These are phyloP conservation scores for Cephalopholis sonnerati DNA, from an alignment of 2,113 vertebrate species.

Conservation along the genomic window DNA sequence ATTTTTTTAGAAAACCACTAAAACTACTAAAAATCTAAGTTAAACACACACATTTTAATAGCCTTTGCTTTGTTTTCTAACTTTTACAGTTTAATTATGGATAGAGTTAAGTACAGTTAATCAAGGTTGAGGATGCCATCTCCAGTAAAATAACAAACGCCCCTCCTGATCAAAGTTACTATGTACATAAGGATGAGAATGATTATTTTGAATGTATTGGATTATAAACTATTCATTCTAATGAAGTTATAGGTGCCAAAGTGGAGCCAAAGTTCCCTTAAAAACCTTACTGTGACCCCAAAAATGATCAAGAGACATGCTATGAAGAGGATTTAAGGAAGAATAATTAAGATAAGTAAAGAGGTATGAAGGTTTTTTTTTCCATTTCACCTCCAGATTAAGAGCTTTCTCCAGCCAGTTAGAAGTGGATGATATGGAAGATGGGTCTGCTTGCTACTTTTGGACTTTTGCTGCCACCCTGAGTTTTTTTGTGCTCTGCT, in stretches of 20 bases:
- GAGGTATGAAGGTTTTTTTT: background rate
- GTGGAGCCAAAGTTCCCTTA: background rate
- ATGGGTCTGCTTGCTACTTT: background rate
- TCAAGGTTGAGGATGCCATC: too few relatives aligned
- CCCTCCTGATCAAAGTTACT: too few relatives aligned
- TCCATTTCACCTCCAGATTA: background rate
- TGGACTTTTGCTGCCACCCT: conserved; percentile 29
- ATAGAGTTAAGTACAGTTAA: too few relatives aligned
- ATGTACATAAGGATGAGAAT: background rate
- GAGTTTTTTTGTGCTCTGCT: conserved; percentile 26
- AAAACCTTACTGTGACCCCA: background rate
- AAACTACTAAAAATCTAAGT: too few relatives aligned
- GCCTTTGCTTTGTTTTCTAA: too few relatives aligned
- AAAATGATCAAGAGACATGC: background rate
- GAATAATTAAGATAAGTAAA: background rate
- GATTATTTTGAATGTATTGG: background rate
- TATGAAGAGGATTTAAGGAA: background rate
- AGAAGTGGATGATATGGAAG: background rate
- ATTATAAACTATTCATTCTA: background rate
- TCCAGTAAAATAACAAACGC: too few relatives aligned
- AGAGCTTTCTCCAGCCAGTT: background rate
- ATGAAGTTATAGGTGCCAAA: background rate
- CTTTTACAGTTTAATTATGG: background rate
- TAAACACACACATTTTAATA: too few relatives aligned
- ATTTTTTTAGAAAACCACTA: too few relatives aligned